A percentile compares a stretch with the other conserved stretches of the same genome.
These are phyloP conservation scores for Dasypolia templi DNA, from an alignment of 2,888 invertebrate species.

Conservation along the genomic window DNA sequence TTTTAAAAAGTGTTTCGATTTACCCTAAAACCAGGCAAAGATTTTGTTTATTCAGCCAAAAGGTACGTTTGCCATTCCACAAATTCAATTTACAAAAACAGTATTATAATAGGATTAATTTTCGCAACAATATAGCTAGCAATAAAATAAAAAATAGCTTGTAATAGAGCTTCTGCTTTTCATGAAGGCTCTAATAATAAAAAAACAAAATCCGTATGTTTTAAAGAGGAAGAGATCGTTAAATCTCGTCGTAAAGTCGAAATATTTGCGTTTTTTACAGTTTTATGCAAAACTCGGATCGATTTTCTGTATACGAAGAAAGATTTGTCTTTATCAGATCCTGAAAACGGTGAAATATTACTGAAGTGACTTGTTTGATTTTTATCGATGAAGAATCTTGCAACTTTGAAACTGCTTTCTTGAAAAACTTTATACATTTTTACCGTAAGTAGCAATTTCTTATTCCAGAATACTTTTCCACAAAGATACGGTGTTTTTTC, in stretches of 20 bases:
- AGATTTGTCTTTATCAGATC: constrained; percentile 32
- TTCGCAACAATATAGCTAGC: too few relatives aligned
- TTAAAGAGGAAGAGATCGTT: constrained; percentile 38
- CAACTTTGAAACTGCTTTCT: constrained; percentile 20
- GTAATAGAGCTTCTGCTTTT: constrained; percentile 31
- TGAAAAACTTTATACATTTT: constrained; percentile 11
- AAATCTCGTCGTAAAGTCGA: constrained; percentile 43
- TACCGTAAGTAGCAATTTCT: background rate
- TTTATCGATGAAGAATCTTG: constrained; percentile 25
- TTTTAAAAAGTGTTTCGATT: background rate
- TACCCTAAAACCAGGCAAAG: constrained; percentile 10
- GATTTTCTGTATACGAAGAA: constrained; percentile 32
- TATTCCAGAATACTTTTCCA: constrained; percentile 4
- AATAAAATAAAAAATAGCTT: too few relatives aligned
- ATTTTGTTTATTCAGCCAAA: constrained; percentile 27
- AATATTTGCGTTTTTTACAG: constrained; percentile 44
- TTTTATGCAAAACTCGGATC: constrained; percentile 39
- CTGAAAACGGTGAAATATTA: constrained; percentile 21
- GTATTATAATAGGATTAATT: constrained; percentile 52
- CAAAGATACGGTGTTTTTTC: background rate
- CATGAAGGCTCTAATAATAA: constrained; percentile 46
- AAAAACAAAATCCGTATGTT: constrained; percentile 43
- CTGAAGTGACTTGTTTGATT: constrained; percentile 22
- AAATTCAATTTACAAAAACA: constrained; percentile 51
- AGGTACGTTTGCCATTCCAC: constrained; percentile 6